A percentile compares a stretch with the other conserved stretches of the same genome.
Evolutionary conservation across 2,113 vertebrate genomes (phyloP).

Genomic region (Nothobranchius kuhntae): DNA sequence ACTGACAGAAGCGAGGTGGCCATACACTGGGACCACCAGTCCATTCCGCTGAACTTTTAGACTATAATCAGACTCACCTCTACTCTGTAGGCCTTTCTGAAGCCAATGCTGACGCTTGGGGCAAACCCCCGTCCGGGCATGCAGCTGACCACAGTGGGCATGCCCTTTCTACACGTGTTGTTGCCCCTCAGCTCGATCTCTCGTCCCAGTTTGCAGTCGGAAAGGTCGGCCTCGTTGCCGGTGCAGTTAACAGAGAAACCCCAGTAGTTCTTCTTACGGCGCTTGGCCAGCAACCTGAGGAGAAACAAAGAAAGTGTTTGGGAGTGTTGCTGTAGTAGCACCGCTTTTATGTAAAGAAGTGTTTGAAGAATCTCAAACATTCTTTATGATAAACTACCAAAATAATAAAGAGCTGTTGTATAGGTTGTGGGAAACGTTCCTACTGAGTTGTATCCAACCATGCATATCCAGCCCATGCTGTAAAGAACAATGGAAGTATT

Average conservation of each 20-base stretch:
- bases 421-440: not conserved
- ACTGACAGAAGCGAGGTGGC: no score
- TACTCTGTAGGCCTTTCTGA: conserved; percentile 90
- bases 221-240: conserved; percentile 87
- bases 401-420: conserved; percentile 15
- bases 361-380: not conserved
- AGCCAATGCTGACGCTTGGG: conserved; percentile 82
- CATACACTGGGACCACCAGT: no score
- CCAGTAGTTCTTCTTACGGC: conserved; percentile 91
- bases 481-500: conserved; percentile 33
- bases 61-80: conserved; percentile 79
- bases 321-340: not conserved
- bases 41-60: not conserved
- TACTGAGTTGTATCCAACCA: conserved; percentile 7
- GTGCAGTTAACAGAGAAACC: conserved; percentile 88
- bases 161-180: conserved; percentile 81
- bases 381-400: conserved; percentile 11
- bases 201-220: conserved; percentile 85
- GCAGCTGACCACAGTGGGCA: conserved; percentile 92
- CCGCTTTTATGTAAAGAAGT: not conserved
- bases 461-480: not conserved
- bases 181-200: conserved; percentile 72
- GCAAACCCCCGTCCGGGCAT: conserved; percentile 88
- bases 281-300: conserved; percentile 83
- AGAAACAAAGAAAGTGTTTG: not conserved